These are phyloP conservation scores for Syndactyla subalaris DNA, from an alignment of 2,797 vertebrate genomes.

Conservation along the genomic window DNA sequence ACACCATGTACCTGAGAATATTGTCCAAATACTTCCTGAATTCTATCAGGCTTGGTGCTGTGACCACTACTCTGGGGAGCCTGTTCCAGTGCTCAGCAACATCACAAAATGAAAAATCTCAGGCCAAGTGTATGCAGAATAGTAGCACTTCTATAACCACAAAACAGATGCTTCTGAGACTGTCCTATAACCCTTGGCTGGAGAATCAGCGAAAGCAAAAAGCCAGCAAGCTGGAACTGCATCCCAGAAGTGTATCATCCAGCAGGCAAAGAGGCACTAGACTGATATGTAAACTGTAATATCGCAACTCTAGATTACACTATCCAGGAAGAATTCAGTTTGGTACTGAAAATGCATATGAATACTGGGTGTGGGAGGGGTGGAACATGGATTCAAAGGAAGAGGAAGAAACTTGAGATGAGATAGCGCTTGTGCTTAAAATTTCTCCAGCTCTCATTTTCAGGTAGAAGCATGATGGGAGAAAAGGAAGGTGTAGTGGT, in stretches of 20 bases:
- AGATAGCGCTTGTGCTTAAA: background rate
- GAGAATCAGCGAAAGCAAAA: background rate
- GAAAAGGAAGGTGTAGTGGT: background rate
- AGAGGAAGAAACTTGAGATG: background rate
- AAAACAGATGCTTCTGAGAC: background rate
- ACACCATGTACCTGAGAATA: background rate
- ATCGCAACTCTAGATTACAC: background rate
- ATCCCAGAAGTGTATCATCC: background rate
- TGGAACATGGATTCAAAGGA: background rate
- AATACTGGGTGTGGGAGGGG: background rate
- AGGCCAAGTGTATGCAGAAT: background rate
- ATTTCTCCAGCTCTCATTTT: background rate
- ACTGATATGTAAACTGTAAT: background rate
- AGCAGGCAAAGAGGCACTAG: fast-evolving
- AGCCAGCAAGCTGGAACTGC: fast-evolving
- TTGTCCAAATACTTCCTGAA: background rate
- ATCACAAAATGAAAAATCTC: background rate
- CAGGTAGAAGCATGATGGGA: background rate
- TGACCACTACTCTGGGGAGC: background rate
- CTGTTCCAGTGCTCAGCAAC: fast-evolving
- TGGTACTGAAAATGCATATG: background rate
- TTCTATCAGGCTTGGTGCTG: background rate
- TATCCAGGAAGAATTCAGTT: background rate
- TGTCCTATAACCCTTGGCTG: background rate
- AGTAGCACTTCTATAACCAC: background rate